phyloP scores from a whole-genome alignment of 2,113 vertebrate species.

The Eulemur rufifrons region DNA sequence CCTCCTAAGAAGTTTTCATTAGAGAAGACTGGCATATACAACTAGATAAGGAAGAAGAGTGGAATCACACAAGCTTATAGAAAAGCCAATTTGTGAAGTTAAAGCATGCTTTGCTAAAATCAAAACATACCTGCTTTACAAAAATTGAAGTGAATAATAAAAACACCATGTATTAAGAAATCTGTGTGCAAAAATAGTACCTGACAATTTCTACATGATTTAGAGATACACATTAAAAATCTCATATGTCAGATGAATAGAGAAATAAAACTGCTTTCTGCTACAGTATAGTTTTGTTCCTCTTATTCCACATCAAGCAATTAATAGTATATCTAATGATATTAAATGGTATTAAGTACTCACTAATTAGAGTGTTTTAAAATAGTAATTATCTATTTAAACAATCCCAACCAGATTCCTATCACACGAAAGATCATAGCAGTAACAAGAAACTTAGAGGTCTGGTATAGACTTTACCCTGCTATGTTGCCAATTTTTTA shows the following conservation, averaged over 20 bases:
- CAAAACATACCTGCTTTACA: conserved; percentile 25
- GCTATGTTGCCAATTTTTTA: neutral
- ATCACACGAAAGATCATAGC: conserved; percentile 9
- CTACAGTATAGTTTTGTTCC: neutral
- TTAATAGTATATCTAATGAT: conserved; percentile 32
- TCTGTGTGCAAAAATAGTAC: neutral
- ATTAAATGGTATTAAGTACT: conserved; percentile 57
- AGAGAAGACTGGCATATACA: neutral
- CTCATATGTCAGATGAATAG: neutral
- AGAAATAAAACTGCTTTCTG: conserved; percentile 35
- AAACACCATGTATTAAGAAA: neutral
- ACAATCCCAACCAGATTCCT: conserved; percentile 45
- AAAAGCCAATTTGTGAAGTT: neutral
- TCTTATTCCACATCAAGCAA: neutral
- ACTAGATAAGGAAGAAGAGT: neutral
- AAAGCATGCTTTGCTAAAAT: conserved; percentile 34
- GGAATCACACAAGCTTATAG: conserved; percentile 32
- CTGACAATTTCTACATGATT: neutral
- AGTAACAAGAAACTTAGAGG: conserved; percentile 15
- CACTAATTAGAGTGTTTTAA: conserved; percentile 60
- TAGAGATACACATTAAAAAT: neutral
- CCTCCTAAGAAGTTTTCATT: neutral
- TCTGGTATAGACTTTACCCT: neutral
- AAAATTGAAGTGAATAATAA: conserved; percentile 26
- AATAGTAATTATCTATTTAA: conserved; percentile 51